Conservation (phyloP, 2,888 invertebrate species). For the Drosophila quinaria region DNA sequence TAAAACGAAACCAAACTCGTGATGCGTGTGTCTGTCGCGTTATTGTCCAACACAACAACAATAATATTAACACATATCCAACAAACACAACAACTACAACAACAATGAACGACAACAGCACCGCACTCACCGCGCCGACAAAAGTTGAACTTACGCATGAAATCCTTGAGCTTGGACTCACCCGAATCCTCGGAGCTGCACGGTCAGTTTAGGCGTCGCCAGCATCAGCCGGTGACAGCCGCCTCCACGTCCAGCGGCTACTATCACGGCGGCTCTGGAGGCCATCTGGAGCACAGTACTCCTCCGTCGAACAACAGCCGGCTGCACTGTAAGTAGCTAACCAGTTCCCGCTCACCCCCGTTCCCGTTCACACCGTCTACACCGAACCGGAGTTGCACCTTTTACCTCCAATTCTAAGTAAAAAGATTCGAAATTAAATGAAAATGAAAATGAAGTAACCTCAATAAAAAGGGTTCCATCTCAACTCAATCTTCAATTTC, state of each 20-base stretch:
- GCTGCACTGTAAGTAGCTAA: conserved; percentile 88
- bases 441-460: neutral
- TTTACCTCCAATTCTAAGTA: conserved; percentile 18
- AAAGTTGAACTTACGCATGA: conserved; percentile 98
- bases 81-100: conserved; percentile 36
- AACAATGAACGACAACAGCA: conserved; percentile 87
- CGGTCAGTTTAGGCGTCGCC: conserved; percentile 90
- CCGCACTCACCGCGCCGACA: conserved; percentile 98
- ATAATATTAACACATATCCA: conserved; percentile 35
- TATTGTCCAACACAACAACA: conserved; percentile 36
- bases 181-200: conserved; percentile 95
- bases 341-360: conserved; percentile 36
- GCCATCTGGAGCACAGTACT: conserved; percentile 86
- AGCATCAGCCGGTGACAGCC: conserved; percentile 87
- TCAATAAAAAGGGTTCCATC: neutral
- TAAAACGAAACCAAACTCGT: conserved; percentile 28
- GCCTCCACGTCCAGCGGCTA: conserved; percentile 84
- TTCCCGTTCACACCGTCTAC: conserved; percentile 34
- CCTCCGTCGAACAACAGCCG: conserved; percentile 87
- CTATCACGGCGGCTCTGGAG: conserved; percentile 85
- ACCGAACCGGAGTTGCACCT: conserved; percentile 48
- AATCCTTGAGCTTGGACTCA: conserved; percentile 98
- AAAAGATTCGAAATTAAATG: neutral
- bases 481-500: neutral
- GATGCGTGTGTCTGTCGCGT: conserved; percentile 61